Base-by-base conservation (phyloP, 2,113 vertebrate genomes). In the Tragelaphus scriptus region DNA sequence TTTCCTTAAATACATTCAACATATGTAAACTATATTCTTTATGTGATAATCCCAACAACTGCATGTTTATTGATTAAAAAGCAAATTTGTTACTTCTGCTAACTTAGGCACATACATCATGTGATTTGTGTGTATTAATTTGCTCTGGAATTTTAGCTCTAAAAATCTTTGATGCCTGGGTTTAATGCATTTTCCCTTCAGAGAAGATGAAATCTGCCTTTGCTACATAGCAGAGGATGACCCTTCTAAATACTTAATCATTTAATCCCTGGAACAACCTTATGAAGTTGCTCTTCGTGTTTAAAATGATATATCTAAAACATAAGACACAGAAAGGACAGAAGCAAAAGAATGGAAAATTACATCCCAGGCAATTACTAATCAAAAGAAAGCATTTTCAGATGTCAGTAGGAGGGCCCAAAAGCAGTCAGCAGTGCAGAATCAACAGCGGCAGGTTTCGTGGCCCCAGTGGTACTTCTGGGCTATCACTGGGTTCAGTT, bases 301-400 rank as follows among this genome's bases (percentile, higher is more conserved):
- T 88, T 88, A 63, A 86, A 93, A 51, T n/a, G 40, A 65, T 30
- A 40, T 17, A 63, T 75, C 53, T 90, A 86, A 95, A 92, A 84
- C 17, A 58, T 21, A 17, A 93, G 44, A 71, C 9, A 44, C 59
- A 47, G 88, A 93, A 90, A 82, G 77, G 17, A 96, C 30, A 86
- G 77, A 90, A 93, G 58, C 63, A 65, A 92, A 96, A 95, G n/a
- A 91, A 79, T 21, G 68, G 26, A 84, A 97, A 84, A 95, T 56
- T 56, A 87, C 14, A 75, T 82, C 55, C 53, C 36, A 90, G 80
- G 59, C 47, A 92, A 87, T 61, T 81, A 81, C 26, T 82, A 95
- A 58, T 88, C 36, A 40, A 96, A 95, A 84, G 32, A 96, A 75
- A 96, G 77, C 17, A 26, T 32, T 92, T 89, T 59, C 36, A 90